Base-by-base conservation (phyloP, 1,140 invertebrate genomes). In the Rhopalosiphum padi region DNA sequence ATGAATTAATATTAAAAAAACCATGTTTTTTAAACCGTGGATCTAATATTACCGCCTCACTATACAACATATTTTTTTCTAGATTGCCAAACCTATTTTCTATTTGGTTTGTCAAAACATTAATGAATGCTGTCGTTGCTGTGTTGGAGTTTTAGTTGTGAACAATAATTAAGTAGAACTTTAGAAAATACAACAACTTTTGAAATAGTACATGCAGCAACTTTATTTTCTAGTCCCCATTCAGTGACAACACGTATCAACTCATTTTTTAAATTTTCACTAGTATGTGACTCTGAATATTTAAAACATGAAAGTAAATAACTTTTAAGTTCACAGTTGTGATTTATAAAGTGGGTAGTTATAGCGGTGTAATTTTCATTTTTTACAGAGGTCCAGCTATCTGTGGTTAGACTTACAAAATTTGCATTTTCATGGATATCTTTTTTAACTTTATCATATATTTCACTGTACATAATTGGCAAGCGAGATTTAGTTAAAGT, bases 231-330 rank as follows among this genome's bases (percentile, higher is more conserved):
- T n/a, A 88, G n/a, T 1, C 86, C 48, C 86, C 46, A 51, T n/a
- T 88, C 46, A 51, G 46, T 5, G 4, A 51, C 25, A 6, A 88
- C 46, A 30, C 86, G 5, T 30, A 88, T 9, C 8, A 88, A 2
- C 15, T n/a, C 46, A 51, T 88, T 88, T 88, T 88, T 88, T 35
- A 51, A 88, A 53, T 88, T 88, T 88, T 88, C 86, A 18, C 46
- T 88, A 30, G 86, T 53, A 30, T 88, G 30, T 2, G n/a, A 51
- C 7, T 88, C 87, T 0, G 46, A 88, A 51, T 88, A 51, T 53
- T 88, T 88, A 35, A 35, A 88, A 4, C 87, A 88, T 22, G n/a
- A 51, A 15, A 51, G 0, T 51, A 88, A 88, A 88, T 88, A 88
- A 18, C 25, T 35, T 37, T 87, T 88, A 18, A 88, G 30, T n/a